Evolutionary conservation across 2,797 vertebrate species (phyloP).

Genomic region (Glossophaga mutica): DNA sequence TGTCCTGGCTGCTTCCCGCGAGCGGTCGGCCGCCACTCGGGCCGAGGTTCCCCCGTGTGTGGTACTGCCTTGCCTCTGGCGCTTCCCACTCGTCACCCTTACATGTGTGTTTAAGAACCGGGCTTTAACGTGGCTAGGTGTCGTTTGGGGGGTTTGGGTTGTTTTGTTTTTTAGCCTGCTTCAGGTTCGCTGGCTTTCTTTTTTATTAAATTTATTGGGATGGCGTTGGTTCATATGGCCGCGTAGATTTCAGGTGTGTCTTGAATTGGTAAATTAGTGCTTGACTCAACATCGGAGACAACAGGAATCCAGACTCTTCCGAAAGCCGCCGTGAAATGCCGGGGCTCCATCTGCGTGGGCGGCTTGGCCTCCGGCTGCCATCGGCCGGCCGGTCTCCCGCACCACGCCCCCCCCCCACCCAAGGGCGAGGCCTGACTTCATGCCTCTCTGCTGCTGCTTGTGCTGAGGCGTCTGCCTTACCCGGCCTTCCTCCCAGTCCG

Average conservation of each 20-base stretch:
- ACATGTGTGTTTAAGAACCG: neutral
- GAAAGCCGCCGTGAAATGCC: neutral
- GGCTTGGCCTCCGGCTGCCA: neutral
- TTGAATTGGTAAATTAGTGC: neutral
- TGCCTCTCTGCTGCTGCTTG: neutral
- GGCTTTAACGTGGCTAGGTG: neutral
- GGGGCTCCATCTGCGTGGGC: neutral
- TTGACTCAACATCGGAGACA: neutral
- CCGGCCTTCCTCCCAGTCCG: neutral
- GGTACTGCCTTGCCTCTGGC: neutral
- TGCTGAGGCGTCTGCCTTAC: neutral
- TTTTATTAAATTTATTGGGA: too few species aligned
- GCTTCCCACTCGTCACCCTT: neutral
- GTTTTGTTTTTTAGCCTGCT: neutral
- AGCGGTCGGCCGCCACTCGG: rapidly evolving
- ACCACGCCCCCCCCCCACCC: neutral
- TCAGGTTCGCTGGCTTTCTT: neutral
- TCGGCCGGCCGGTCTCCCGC: rapidly evolving
- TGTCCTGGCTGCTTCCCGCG: rapidly evolving
- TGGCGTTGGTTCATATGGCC: neutral
- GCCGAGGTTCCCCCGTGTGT: rapidly evolving
- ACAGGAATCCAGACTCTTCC: neutral
- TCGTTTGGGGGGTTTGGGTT: neutral
- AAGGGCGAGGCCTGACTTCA: neutral
- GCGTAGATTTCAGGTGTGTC: neutral